A percentile compares a stretch with the other conserved stretches of the same genome.
Conservation (phyloP, 2,113 vertebrate genomes). For the Ursus arctos region DNA sequence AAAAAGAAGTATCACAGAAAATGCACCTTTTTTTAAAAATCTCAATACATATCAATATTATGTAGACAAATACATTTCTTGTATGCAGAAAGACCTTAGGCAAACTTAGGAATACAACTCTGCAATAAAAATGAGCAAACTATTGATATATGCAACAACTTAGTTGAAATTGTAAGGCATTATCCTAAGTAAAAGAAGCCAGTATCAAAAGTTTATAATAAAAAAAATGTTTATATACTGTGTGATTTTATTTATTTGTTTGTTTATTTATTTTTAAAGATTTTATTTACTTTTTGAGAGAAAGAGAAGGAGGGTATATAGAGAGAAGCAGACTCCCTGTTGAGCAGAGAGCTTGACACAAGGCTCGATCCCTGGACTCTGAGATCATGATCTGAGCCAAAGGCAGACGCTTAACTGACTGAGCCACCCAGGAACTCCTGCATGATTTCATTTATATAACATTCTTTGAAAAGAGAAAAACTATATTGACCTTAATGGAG, state of each 20-base stretch:
- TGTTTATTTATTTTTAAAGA: too few relatives aligned
- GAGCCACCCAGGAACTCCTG: too few relatives aligned
- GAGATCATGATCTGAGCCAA: too few relatives aligned
- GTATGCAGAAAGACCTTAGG: background rate
- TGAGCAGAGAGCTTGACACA: too few relatives aligned
- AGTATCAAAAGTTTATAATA: background rate
- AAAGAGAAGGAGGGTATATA: too few relatives aligned
- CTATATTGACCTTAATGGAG: background rate
- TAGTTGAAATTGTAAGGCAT: background rate
- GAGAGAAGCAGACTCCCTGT: too few relatives aligned
- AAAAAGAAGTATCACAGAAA: background rate
- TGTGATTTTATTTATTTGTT: background rate
- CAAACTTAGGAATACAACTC: background rate
- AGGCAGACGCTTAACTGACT: too few relatives aligned
- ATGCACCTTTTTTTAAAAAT: background rate
- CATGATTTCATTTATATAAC: background rate
- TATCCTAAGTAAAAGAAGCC: background rate
- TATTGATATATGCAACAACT: background rate
- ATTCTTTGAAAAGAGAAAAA: background rate
- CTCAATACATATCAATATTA: background rate
- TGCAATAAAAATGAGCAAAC: background rate
- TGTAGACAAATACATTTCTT: background rate
- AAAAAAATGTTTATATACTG: background rate
- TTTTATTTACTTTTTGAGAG: too few relatives aligned
- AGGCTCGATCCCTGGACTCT: too few relatives aligned